phyloP scores from a whole-genome alignment of 2,888 invertebrate genomes.

The Xestobium rufovillosum region DNA sequence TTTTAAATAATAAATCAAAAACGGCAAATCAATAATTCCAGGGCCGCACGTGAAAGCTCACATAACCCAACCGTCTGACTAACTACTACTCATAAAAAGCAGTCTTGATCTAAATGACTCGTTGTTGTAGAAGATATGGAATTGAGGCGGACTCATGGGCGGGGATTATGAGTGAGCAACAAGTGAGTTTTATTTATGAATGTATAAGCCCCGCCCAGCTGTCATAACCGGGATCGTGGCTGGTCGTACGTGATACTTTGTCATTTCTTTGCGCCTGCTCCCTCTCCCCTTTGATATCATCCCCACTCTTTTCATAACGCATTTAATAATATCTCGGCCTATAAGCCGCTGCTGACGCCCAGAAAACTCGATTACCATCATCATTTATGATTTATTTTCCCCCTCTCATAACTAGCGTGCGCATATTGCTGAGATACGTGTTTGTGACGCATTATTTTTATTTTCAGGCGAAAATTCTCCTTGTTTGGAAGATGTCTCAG shows the following conservation, averaged over 20 bases:
- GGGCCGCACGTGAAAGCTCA: too few relatives aligned
- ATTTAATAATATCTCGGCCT: slow-evolving; percentile 48
- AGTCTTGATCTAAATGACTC: too few relatives aligned
- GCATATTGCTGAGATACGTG: too few relatives aligned
- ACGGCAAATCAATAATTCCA: too few relatives aligned
- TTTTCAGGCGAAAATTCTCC: slow-evolving; percentile 27
- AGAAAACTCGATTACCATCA: slow-evolving; percentile 33
- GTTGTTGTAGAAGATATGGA: slow-evolving; percentile 39
- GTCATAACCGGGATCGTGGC: slow-evolving; percentile 62
- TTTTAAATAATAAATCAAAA: too few relatives aligned
- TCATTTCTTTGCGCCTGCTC: slow-evolving; percentile 43
- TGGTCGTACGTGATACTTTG: slow-evolving; percentile 46
- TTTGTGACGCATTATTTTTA: too few relatives aligned
- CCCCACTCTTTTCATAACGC: slow-evolving; percentile 41
- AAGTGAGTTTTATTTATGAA: slow-evolving; percentile 67
- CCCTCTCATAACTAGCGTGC: slow-evolving; percentile 22
- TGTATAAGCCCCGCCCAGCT: slow-evolving; percentile 58
- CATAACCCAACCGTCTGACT: too few relatives aligned
- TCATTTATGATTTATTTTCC: background rate
- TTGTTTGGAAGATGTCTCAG: slow-evolving; percentile 18
- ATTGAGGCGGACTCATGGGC: slow-evolving; percentile 43
- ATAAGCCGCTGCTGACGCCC: slow-evolving; percentile 32
- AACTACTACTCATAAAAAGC: too few relatives aligned
- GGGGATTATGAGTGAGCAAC: slow-evolving; percentile 54
- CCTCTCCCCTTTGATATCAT: slow-evolving; percentile 32